Conservation (phyloP, 2,888 invertebrate genomes). For the Hirtodrosophila alboralis region DNA sequence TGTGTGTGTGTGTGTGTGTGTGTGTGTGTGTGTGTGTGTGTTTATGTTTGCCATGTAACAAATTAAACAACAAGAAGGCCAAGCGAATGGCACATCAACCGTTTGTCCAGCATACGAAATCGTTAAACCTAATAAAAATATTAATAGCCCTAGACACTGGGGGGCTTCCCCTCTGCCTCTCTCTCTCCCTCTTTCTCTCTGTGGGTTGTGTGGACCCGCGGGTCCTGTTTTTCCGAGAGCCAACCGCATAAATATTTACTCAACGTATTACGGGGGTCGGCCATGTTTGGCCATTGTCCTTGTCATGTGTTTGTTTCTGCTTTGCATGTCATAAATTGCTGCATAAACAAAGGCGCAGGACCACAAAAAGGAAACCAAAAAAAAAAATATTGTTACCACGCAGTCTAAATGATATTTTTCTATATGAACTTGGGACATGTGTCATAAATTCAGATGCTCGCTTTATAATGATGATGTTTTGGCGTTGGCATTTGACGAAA, state of each 20-base stretch:
- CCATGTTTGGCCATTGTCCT: slow-evolving; percentile 56
- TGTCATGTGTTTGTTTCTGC: slow-evolving; percentile 62
- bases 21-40: slow-evolving; percentile 10
- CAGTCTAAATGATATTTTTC: slow-evolving; percentile 48
- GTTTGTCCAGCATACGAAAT: slow-evolving; percentile 35
- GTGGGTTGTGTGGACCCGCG: slow-evolving; percentile 16
- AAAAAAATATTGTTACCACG: slow-evolving; percentile 12
- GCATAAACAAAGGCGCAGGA: slow-evolving; percentile 70
- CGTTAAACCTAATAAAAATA: slow-evolving; percentile 70
- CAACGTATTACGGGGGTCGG: slow-evolving; percentile 57
- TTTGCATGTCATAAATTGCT: slow-evolving; percentile 76
- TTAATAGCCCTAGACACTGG: slow-evolving; percentile 49
- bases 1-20: slow-evolving; percentile 13
- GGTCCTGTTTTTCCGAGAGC: slow-evolving; percentile 23
- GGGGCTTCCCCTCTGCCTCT: neutral
- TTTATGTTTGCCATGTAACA: slow-evolving; percentile 46
- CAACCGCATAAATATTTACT: slow-evolving; percentile 66
- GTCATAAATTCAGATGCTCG: slow-evolving; percentile 56
- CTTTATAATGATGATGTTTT: slow-evolving; percentile 59
- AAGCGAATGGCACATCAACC: slow-evolving; percentile 17
- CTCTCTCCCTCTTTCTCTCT: too few relatives aligned
- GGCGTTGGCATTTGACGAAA: slow-evolving; percentile 42
- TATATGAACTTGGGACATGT: slow-evolving; percentile 49
- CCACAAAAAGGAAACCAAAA: slow-evolving; percentile 10
- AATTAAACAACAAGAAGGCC: slow-evolving; percentile 62